Evolutionary conservation across 1,140 invertebrate genomes (phyloP), one percentile per base, ranked within the genome.

Genomic region (Panagrolaimus sp.): DNA sequence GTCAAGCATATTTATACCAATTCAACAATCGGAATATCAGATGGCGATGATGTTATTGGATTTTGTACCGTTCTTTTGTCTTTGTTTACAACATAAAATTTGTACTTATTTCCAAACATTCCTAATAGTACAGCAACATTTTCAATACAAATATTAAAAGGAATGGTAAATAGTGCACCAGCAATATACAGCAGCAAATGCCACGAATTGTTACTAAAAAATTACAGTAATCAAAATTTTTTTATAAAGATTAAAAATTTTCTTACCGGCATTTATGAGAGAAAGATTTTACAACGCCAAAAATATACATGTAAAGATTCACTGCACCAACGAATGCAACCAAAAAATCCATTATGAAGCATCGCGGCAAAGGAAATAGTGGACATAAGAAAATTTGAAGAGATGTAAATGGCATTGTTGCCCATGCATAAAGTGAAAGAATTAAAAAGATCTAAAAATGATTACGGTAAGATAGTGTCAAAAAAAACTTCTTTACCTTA

Each of bases 371-470:
- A 27, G 81, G 79, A 48, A 80, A 74, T 11, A 83, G 63, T 45
- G 81, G 75, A 61, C 73, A 78, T 1, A 81, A 62, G 61, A 83
- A 77, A 16, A 76, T 46, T 65, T 82, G 78, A 11, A 80, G 63
- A 23, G 79, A 75, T 11, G 79, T 81, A 9, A 82, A 63, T 13
- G 95, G 95, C 87, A 98, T 86, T 0, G 93, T 95, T 0, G 93
- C 88, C 93, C 94, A 96, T 0, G 92, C 93, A 75, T 97, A 94
- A 80, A 94, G 91, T 13, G 92, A 92, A 70, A 95, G 89, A 20
- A 87, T 89, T 57, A 97, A 84, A 43, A 96, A 88, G 20, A 93
- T 78, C 51, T 57, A 16, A 57, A 57, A 57, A n/a, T 20, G 51
- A 25, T 11, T 27, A 57, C 11, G 20, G 51, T 57, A 57, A 57